These are phyloP conservation scores for Temnothorax ravouxi DNA, from an alignment of 2,888 invertebrate species.

Conservation along the genomic window DNA sequence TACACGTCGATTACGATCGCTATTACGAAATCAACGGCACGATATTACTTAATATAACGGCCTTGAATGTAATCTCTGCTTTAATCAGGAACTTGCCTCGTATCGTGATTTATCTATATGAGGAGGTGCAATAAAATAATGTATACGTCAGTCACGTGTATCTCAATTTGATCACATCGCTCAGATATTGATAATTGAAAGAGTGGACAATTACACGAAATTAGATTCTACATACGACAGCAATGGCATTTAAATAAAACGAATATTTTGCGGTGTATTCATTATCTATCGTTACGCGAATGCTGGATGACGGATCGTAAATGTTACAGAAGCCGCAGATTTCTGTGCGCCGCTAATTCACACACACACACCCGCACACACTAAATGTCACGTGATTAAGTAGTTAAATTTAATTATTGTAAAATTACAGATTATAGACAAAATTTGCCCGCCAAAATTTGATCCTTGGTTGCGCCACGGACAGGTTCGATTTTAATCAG, in stretches of 20 bases:
- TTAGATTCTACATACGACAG: not conserved
- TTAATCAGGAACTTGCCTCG: slow-evolving; percentile 39
- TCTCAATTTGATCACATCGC: not conserved
- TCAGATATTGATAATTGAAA: not conserved
- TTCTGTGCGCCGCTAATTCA: not conserved
- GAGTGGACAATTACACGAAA: not conserved
- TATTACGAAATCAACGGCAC: slow-evolving; percentile 36
- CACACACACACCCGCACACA: not conserved
- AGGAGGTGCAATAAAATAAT: slow-evolving; percentile 36
- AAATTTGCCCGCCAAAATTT: not conserved
- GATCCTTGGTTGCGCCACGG: not conserved
- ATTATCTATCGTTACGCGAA: not conserved
- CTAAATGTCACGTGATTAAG: not conserved
- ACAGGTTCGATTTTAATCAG: not conserved
- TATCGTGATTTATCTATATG: slow-evolving; percentile 33
- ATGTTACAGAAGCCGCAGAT: not conserved
- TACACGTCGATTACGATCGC: slow-evolving; percentile 39
- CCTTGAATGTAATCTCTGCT: slow-evolving; percentile 44
- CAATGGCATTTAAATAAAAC: not conserved
- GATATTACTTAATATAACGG: slow-evolving; percentile 44
- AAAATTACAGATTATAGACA: not conserved
- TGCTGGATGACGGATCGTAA: not conserved
- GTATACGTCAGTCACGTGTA: slow-evolving; percentile 1
- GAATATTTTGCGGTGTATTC: no score
- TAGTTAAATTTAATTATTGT: slow-evolving; percentile 14